A percentile compares a stretch with the other conserved stretches of the same genome.
phyloP scores from a whole-genome alignment of 1,140 invertebrate species.

The Gryon sp. region DNA sequence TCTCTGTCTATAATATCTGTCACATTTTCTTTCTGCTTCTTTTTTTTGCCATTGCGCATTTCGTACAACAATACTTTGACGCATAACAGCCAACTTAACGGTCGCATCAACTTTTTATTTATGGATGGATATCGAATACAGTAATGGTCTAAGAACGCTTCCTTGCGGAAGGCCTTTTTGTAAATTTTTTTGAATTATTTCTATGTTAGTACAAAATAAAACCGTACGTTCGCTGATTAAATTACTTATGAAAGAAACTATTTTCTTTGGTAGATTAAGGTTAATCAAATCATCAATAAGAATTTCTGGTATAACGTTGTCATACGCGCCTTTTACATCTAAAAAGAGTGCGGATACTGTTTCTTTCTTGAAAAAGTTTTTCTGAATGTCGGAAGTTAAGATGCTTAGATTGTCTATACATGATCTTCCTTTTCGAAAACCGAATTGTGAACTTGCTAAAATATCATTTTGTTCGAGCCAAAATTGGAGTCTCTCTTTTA shows the following conservation, averaged over 20 bases:
- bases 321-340: slow-evolving; percentile 38
- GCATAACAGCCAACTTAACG: no score
- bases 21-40: no score
- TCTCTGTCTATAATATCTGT: no score
- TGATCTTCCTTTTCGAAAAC: slow-evolving; percentile 44
- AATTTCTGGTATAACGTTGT: slow-evolving; percentile 43
- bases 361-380: slow-evolving; percentile 25
- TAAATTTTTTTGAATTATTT: neutral
- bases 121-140: no score
- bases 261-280: slow-evolving; percentile 19
- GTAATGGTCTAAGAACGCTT: no score
- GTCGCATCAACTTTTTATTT: no score
- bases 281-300: slow-evolving; percentile 39
- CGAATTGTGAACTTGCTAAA: slow-evolving; percentile 31
- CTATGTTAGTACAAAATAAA: neutral
- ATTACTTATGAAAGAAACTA: slow-evolving; percentile 16
- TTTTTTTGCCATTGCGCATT: no score
- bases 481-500: slow-evolving; percentile 47
- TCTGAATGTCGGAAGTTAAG: slow-evolving; percentile 31
- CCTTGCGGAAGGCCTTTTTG: slow-evolving; percentile 15
- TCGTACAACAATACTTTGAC: no score
- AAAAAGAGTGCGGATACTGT: slow-evolving; percentile 24
- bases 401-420: slow-evolving; percentile 41
- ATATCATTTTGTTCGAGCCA: slow-evolving; percentile 29
- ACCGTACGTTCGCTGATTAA: neutral